Percentiles rank a stretch among this genome's conserved stretches.
Conservation (phyloP, 1,140 invertebrate species). For the Littorina saxatilis region DNA sequence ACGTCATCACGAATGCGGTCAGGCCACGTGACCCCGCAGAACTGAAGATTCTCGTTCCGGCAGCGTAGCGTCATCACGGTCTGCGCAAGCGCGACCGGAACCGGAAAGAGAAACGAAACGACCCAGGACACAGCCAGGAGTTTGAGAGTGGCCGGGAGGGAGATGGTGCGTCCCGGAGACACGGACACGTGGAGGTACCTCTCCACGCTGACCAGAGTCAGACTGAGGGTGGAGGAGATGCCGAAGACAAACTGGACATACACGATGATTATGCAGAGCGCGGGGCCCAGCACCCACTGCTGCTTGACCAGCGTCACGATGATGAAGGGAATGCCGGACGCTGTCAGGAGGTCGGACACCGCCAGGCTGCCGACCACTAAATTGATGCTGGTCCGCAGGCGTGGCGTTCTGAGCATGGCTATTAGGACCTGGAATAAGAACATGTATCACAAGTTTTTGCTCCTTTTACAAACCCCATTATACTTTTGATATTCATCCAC, state of each 20-base stretch:
- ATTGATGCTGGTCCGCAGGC: constrained; percentile 54
- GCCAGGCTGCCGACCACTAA: constrained; percentile 60
- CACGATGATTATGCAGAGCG: constrained; percentile 58
- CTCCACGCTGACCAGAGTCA: constrained; percentile 61
- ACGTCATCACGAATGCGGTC: constrained; percentile 46
- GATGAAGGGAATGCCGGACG: constrained; percentile 62
- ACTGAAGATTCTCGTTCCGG: constrained; percentile 29
- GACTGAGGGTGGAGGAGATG: constrained; percentile 54
- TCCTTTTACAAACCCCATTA: no score
- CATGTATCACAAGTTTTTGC: no score
- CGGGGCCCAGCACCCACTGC: constrained; percentile 60
- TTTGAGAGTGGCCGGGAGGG: constrained; percentile 28
- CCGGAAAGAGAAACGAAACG: constrained; percentile 49
- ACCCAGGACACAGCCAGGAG: constrained; percentile 48
- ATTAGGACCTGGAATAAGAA: constrained; percentile 49
- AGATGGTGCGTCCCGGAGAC: constrained; percentile 38
- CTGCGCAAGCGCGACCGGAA: constrained; percentile 57
- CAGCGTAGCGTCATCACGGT: constrained; percentile 33
- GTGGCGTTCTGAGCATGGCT: constrained; percentile 49
- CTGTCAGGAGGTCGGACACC: constrained; percentile 60
- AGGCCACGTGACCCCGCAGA: constrained; percentile 56
- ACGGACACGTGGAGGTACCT: constrained; percentile 49
- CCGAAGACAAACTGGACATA: constrained; percentile 59
- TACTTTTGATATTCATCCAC: no score
- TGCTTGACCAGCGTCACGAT: constrained; percentile 53